Evolutionary conservation across 2,113 vertebrate genomes (phyloP).

Genomic region (Centropus bengalensis): DNA sequence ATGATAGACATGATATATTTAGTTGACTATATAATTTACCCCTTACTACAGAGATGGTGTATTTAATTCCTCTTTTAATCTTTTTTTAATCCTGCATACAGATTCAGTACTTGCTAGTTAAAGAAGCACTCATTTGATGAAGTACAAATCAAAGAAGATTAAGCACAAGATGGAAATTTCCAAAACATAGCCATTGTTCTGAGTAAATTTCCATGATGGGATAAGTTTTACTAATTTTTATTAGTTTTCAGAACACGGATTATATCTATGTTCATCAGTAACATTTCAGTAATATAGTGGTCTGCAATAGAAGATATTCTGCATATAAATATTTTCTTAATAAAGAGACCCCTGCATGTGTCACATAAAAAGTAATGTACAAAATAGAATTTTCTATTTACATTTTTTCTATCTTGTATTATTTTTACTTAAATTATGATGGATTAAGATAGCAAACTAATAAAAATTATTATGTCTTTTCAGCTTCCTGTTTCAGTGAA

Average conservation of each 20-base stretch:
- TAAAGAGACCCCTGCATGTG: neutral
- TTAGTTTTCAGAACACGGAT: neutral
- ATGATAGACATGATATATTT: neutral
- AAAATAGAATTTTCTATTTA: neutral
- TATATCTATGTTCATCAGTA: neutral
- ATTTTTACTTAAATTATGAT: neutral
- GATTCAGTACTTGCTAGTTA: neutral
- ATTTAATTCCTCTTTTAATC: neutral
- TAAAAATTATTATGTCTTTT: neutral
- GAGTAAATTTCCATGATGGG: neutral
- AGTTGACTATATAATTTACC: neutral
- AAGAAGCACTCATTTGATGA: neutral
- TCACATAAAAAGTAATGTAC: neutral
- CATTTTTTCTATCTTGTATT: neutral
- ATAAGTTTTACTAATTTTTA: neutral
- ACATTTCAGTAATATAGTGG: neutral
- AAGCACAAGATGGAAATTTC: neutral
- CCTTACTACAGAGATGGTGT: neutral
- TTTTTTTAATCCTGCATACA: neutral
- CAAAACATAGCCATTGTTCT: neutral
- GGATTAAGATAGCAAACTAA: neutral
- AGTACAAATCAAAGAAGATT: neutral
- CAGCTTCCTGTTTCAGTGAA: neutral
- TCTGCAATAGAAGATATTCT: neutral
- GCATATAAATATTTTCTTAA: neutral